These are phyloP conservation scores for Tinamus guttatus DNA, from an alignment of 2,113 vertebrate species.

Conservation along the genomic window DNA sequence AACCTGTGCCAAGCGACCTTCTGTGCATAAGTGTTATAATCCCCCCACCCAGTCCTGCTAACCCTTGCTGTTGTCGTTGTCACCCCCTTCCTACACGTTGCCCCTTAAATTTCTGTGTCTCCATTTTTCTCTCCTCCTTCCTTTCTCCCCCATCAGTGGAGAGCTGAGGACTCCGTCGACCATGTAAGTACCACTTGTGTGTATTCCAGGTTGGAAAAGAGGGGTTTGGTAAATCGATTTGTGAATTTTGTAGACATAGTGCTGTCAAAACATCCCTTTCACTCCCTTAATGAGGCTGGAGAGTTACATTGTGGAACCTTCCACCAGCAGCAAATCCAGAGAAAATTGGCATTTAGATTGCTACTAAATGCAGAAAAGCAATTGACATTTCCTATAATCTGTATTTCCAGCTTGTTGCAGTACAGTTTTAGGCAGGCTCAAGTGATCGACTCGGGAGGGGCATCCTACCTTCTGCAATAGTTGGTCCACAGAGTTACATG, in stretches of 20 bases:
- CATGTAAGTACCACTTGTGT: conserved; percentile 95
- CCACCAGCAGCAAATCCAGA: conserved; percentile 73
- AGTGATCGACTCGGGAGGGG: conserved; percentile 50
- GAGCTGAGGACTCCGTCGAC: conserved; percentile 93
- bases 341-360: conserved; percentile 78
- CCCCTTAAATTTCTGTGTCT: conserved; percentile 74
- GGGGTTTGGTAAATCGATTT: conserved; percentile 75
- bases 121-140: conserved; percentile 77
- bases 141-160: conserved; percentile 90
- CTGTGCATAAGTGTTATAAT: conserved; percentile 67
- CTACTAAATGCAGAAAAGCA: conserved; percentile 75
- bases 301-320: conserved; percentile 63
- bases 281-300: conserved; percentile 65
- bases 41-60: conserved; percentile 49
- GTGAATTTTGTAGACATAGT: conserved; percentile 75
- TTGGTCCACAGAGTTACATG: conserved; percentile 53
- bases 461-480: conserved; percentile 49
- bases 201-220: conserved; percentile 82
- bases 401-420: conserved; percentile 72
- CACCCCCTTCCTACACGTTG: conserved; percentile 57
- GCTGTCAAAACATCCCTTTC: conserved; percentile 74
- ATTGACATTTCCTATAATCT: conserved; percentile 79
- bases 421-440: conserved; percentile 77
- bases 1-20: conserved; percentile 20
- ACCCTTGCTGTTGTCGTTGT: conserved; percentile 52